Evolutionary conservation across 30 jellyfish, hydroid and myxozoan species (phyloP).

Genomic region (Chrysaora quinquecirrha): DNA sequence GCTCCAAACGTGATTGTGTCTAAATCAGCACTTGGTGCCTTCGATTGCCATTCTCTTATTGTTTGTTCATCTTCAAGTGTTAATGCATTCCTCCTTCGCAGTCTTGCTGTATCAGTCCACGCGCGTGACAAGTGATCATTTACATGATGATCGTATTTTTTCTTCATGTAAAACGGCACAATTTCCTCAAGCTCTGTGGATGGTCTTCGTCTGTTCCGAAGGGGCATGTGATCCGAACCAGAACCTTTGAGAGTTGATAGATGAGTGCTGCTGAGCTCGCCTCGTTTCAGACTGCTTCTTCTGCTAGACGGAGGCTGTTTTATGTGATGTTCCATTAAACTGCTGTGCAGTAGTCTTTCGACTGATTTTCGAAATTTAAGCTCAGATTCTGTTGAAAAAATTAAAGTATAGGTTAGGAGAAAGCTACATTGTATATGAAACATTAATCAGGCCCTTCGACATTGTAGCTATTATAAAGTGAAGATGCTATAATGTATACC

Average conservation of each 20-base stretch:
- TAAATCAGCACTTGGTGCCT: constrained; percentile 75
- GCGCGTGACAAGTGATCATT: background rate
- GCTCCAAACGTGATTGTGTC: constrained; percentile 64
- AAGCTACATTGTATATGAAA: no score
- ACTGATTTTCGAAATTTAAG: no score
- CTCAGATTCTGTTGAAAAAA: no score
- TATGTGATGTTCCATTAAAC: background rate
- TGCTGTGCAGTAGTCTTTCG: no score
- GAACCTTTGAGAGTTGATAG: background rate
- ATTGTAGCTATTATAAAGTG: no score
- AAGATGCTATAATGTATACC: no score
- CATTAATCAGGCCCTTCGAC: no score
- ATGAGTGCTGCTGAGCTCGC: background rate
- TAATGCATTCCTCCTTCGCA: constrained; percentile 45
- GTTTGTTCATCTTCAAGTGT: constrained; percentile 30
- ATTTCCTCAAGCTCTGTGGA: constrained; percentile 37
- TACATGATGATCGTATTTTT: constrained; percentile 43
- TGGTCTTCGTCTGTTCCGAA: constrained; percentile 10
- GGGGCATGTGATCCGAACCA: background rate
- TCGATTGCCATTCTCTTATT: constrained; percentile 7
- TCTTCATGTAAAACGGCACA: constrained; percentile 62
- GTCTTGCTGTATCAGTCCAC: background rate
- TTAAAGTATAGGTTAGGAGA: no score
- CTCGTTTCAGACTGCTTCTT: constrained; percentile 1
- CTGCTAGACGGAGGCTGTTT: constrained; percentile 2